Base-by-base conservation (phyloP, 2,888 invertebrate genomes). In the Drosophila neotestacea region DNA sequence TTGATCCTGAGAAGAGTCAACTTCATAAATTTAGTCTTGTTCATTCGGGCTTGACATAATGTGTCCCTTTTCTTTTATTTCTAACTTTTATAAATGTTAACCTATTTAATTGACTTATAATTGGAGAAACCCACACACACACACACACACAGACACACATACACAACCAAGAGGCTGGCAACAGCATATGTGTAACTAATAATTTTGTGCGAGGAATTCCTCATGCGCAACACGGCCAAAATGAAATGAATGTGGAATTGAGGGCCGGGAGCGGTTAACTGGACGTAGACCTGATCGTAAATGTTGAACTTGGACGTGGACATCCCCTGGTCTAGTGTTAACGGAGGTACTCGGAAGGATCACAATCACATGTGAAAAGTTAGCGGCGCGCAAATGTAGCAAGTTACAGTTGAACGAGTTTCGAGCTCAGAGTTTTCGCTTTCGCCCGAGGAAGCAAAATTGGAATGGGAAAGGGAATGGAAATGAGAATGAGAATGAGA, bases 31-130 rank as follows among this genome's bases (percentile, higher is more conserved):
- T 77, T 81, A 47, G 46, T 60, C 61, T 73, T 79, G 80, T 62
- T 76, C 85, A 85, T 88, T 89, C 75, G 85, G 51, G 77, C 89
- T 55, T 81, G 73, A 85, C 89, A 88, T 86, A 84, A 84, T 85
- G 80, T 88, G 89, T 89, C 85, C 89, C 89, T 83, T 64, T 48
- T 46, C 68, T 69, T 73, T 85, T 54, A 64, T 81, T 83, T 85
- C 85, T 86, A 88, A 86, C 77, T 77, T 81, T 72, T 70, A 67
- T 70, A 79, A 79, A 73, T 79, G 74, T 55, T 89, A 89, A 89
- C 88, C 88, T 89, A 89, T 89, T 90, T 90, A 90, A 90, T 90
- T 90, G 90, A 90, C 90, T 90, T 90, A 90, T 90, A 90, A 90
- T 90, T 90, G 90, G 83, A 87, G 81, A 80, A 65, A 65, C 77